Evolutionary conservation across 2,113 vertebrate genomes (phyloP), one percentile per base, ranked within the genome.

Genomic region (Cyanistes caeruleus): DNA sequence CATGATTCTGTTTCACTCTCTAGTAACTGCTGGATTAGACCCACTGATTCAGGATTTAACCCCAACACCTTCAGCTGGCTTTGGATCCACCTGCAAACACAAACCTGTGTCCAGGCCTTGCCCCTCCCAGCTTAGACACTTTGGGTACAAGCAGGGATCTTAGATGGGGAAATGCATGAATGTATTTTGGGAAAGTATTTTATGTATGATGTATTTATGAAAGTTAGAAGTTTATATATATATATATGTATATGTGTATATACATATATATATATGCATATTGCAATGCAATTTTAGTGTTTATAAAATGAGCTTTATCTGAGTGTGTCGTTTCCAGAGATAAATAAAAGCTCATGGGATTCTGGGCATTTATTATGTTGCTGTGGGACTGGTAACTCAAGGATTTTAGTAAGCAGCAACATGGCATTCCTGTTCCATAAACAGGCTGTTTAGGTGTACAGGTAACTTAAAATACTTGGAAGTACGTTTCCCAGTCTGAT

Each of bases 161-260:
- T 21, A 13, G 43, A 6, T 63, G 68, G 48, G 49, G 35, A 93
- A 81, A 81, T 56, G 96, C 90, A 90, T 84, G 90, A 95, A 95
- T 94, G 92, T 95, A 94, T 95, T 95, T 81, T 41, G 90, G 52
- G 52, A 78, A 72, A 37, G 16, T 83, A 88, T 81, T 93, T 95
- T 84, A 23, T 80, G 63, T 84, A 67, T 49, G 52, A 86, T 27
- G 55, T 96, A 95, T 95, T 95, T 96, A 96, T 95, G 90, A 58
- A 67, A 88, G 59, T 69, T 68, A 78, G 59, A 95, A 52, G 35
- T 48, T 67, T 10, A 49, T 70, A 60, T 85, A 55, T 46, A 56
- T 74, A 83, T 84, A 62, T 92, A n/a, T 35, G 15, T 85, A 59
- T 88, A 80, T 69, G 75, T 76, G 46, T 90, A 28, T 48, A 55